A percentile compares a stretch with the other conserved stretches of the same genome.
These are phyloP conservation scores for Rhinoraja longicauda DNA, from an alignment of 2,797 vertebrate genomes.

Conservation along the genomic window DNA sequence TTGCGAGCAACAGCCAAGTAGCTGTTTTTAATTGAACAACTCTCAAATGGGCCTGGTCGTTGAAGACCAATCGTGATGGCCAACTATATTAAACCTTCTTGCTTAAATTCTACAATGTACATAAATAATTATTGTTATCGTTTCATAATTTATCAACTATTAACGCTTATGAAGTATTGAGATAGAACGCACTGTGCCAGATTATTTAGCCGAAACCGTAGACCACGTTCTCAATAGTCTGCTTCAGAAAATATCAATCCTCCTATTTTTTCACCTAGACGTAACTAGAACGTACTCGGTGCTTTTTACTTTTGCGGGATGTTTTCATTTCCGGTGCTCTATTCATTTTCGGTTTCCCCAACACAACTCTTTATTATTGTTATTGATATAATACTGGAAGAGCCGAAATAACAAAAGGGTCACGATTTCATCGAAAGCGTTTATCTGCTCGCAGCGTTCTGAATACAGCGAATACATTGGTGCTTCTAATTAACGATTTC, in stretches of 20 bases:
- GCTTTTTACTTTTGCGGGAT: background rate
- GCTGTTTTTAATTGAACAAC: background rate
- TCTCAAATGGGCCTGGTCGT: background rate
- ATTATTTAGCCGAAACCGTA: slow-evolving; percentile 70
- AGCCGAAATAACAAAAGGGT: too few species aligned
- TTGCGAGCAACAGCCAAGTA: background rate
- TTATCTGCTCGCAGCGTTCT: too few species aligned
- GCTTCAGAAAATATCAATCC: slow-evolving; percentile 43
- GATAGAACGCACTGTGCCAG: slow-evolving; percentile 79
- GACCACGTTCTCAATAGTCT: slow-evolving; percentile 48
- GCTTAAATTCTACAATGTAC: background rate
- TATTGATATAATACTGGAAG: background rate
- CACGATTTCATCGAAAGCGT: background rate
- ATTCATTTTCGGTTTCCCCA: background rate
- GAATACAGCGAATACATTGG: background rate
- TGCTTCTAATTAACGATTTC: background rate
- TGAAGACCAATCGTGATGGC: background rate
- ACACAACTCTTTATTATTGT: background rate
- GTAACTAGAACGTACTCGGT: background rate
- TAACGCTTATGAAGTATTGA: slow-evolving; percentile 72
- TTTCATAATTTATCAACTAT: slow-evolving; percentile 76
- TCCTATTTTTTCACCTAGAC: background rate
- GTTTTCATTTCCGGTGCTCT: background rate
- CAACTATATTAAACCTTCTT: background rate
- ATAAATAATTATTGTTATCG: slow-evolving; percentile 56